Base-by-base conservation (phyloP, 2,797 vertebrate species). In the Xiphorhynchus erythropygius region DNA sequence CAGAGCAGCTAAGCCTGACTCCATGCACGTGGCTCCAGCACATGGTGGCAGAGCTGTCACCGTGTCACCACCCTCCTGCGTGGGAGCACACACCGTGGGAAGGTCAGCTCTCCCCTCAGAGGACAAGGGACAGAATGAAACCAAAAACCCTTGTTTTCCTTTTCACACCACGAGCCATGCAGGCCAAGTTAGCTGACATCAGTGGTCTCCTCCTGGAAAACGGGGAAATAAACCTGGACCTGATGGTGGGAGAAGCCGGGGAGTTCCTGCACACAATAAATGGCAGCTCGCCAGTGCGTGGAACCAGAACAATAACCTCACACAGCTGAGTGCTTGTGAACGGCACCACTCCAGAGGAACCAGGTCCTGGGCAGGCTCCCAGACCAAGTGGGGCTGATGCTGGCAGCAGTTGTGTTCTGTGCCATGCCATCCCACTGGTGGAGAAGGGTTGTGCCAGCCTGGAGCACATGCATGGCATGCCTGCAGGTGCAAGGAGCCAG, bases 391-490 rank as follows among this genome's bases (percentile, higher is more conserved):
- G 13, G 41, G 37, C 49, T 69, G 81, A 77, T 5, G 8, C 18
- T 42, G 23, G 67, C 68, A 62, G 10, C n/a, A 35, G 5, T 0
- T 30, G 37, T 3, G 5, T 44, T 57, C 73, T 2, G 0, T 30
- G 44, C 33, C 12, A 0, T 30, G 42, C 16, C 82, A 32, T 35
- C 19, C 50, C 4, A 0, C 41, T 0, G 1, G 47, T 7, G 4
- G 27, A 79, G 67, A 46, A 18, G 50, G 18, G 56, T 1, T 35
- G 56, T 47, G 67, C 47, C 1, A 1, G 25, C 25, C 71, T 3
- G 4, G 35, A 44, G n/a, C 5, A 2, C 2, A 2, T 0, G 0
- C 1, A 2, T 5, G 30, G 25, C 1, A 1, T 27, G 28, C 5
- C 52, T 70, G 74, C 42, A 64, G 89, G 52, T 27, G 50, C 17